These are phyloP conservation scores for Listronotus bonariensis DNA, from an alignment of 1,140 invertebrate genomes.

Conservation along the genomic window DNA sequence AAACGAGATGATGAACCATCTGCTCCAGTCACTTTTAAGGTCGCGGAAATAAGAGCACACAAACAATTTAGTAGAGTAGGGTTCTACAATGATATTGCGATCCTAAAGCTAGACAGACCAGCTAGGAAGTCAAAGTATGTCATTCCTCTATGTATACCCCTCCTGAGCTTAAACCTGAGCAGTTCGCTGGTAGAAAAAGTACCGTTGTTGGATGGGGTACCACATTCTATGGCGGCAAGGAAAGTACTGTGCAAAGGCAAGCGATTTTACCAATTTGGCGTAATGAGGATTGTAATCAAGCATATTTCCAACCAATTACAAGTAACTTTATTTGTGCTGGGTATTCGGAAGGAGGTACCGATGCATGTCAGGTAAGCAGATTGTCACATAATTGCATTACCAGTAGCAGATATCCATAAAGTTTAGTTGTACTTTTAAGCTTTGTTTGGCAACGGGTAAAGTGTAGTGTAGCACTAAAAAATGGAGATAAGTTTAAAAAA, in stretches of 20 bases:
- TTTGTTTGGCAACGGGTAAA: too few relatives aligned
- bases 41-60: slow-evolving; percentile 78
- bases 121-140: slow-evolving; percentile 82
- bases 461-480: too few relatives aligned
- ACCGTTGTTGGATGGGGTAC: slow-evolving; percentile 94
- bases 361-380: slow-evolving; percentile 81
- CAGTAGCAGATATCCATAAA: too few relatives aligned
- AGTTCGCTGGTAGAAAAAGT: slow-evolving; percentile 72
- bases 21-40: slow-evolving; percentile 74
- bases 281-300: slow-evolving; percentile 86
- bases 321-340: slow-evolving; percentile 90
- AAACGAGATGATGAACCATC: slow-evolving; percentile 80
- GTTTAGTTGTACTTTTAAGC: too few relatives aligned
- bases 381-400: too few relatives aligned
- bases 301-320: slow-evolving; percentile 91
- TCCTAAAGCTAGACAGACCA: slow-evolving; percentile 73
- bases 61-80: slow-evolving; percentile 80
- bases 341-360: slow-evolving; percentile 85
- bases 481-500: too few relatives aligned
- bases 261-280: slow-evolving; percentile 87
- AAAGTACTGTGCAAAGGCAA: slow-evolving; percentile 81
- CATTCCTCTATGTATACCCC: slow-evolving; percentile 86
- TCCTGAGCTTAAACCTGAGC: slow-evolving; percentile 60
- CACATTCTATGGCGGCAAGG: slow-evolving; percentile 82
- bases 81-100: slow-evolving; percentile 91